Evolutionary conservation across 2,113 vertebrate genomes (phyloP).

Genomic region (Rostratula benghalensis): DNA sequence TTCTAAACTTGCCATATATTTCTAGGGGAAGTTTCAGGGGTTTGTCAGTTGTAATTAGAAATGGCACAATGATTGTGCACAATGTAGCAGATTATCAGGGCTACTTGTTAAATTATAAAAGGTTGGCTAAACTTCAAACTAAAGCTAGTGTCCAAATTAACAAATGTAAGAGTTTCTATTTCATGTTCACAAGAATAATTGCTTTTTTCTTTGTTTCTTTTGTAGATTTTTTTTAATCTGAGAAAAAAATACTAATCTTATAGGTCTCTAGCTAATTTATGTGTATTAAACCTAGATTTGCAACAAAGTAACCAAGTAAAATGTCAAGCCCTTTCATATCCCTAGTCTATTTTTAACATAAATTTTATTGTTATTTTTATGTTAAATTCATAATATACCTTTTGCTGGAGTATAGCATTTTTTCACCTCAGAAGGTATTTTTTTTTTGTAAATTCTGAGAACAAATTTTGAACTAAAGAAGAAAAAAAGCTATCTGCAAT

Average conservation of each 20-base stretch:
- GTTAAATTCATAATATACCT: not conserved
- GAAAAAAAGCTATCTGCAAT: not conserved
- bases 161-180: constrained; percentile 49
- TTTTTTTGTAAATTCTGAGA: not conserved
- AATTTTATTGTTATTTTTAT: constrained; percentile 15
- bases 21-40: constrained; percentile 35
- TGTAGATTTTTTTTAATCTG: not conserved
- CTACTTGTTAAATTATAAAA: constrained; percentile 65
- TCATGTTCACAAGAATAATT: constrained; percentile 43
- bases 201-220: constrained; percentile 31
- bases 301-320: constrained; percentile 3
- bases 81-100: constrained; percentile 56
- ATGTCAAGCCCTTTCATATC: not conserved
- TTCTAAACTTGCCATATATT: constrained; percentile 13
- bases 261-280: not conserved
- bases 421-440: not conserved
- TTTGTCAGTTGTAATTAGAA: constrained; percentile 68
- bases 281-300: constrained; percentile 4
- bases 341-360: constrained; percentile 13
- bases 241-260: not conserved
- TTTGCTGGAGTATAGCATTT: not conserved
- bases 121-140: constrained; percentile 47
- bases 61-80: constrained; percentile 48
- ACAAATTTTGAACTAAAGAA: not conserved
- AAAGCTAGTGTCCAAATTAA: constrained; percentile 54